Base-by-base conservation (phyloP, 2,888 invertebrate species). In the Polietes domitor region DNA sequence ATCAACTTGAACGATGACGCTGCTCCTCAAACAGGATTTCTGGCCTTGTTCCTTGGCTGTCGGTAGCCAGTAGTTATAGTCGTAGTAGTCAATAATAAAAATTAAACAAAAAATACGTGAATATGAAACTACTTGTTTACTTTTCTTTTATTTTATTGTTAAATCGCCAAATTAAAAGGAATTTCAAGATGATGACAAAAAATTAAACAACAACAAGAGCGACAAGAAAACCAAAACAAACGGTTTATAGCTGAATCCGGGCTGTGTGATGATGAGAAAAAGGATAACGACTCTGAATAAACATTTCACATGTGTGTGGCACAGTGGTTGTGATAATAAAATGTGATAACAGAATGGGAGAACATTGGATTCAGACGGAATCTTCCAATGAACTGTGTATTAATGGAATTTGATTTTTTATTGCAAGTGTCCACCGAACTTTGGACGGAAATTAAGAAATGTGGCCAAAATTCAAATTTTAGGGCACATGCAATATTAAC, bases 1-100 rank as follows among this genome's bases (percentile, higher is more conserved):
- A 83, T 83, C 77, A n/a, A 74, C 77, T 71, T 80, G 43, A 80
- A 74, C 19, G 80, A 68, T 80, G 73, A 53, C 70, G 21, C 7
- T 68, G 75, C 79, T 83, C 68, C 77, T 71, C 73, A 83, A 80
- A 80, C 80, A 83, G 80, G 83, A 83, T 77, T 83, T 74, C n/a
- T n/a, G n/a, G n/a, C n/a, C n/a, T n/a, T n/a, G n/a, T n/a, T n/a
- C n/a, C n/a, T n/a, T n/a, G n/a, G n/a, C n/a, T n/a, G n/a, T n/a
- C n/a, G n/a, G n/a, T n/a, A n/a, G n/a, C n/a, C n/a, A n/a, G n/a
- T n/a, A n/a, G n/a, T n/a, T n/a, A n/a, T n/a, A n/a, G 43, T 63
- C 55, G 71, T 37, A n/a, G 55, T 71, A 21, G 41, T n/a, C 19
- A 68, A 41, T 41, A 70, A n/a, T n/a, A n/a, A n/a, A n/a, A n/a